Percentiles rank a stretch among this genome's conserved stretches.
Conservation (phyloP, 1,140 invertebrate genomes). For the Metaphire vulgaris region DNA sequence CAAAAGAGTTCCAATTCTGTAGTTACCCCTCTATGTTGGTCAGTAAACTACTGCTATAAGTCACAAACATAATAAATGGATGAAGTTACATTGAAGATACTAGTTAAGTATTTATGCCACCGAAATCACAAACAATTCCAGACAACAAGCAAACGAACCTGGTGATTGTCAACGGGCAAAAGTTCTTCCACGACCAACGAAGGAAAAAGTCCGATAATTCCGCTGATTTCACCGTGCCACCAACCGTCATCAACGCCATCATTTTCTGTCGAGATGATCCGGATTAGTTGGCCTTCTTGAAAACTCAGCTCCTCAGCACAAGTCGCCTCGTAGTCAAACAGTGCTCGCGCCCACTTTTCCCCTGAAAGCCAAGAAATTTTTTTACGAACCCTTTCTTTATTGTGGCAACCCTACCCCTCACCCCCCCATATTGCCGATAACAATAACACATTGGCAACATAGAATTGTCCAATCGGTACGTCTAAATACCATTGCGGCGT, state of each 20-base stretch:
- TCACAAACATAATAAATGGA: no score
- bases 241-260: constrained; percentile 88
- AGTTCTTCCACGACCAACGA: constrained; percentile 84
- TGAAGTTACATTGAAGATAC: no score
- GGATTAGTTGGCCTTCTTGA: constrained; percentile 62
- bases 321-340: constrained; percentile 33
- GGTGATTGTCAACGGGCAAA: constrained; percentile 15
- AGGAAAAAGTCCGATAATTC: constrained; percentile 61
- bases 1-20: no score
- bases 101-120: no score
- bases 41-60: no score
- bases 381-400: neutral
- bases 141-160: no score
- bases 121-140: no score
- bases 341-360: constrained; percentile 54
- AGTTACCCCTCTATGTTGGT: no score
- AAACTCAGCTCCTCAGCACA: constrained; percentile 33
- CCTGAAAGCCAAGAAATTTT: constrained; percentile 56
- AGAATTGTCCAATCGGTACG: neutral
- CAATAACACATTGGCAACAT: neutral
- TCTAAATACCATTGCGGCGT: neutral
- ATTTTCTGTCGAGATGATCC: constrained; percentile 60
- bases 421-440: neutral
- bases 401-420: no score
- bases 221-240: constrained; percentile 84